phyloP scores from a whole-genome alignment of 2,113 vertebrate species.

The Panthera uncia region DNA sequence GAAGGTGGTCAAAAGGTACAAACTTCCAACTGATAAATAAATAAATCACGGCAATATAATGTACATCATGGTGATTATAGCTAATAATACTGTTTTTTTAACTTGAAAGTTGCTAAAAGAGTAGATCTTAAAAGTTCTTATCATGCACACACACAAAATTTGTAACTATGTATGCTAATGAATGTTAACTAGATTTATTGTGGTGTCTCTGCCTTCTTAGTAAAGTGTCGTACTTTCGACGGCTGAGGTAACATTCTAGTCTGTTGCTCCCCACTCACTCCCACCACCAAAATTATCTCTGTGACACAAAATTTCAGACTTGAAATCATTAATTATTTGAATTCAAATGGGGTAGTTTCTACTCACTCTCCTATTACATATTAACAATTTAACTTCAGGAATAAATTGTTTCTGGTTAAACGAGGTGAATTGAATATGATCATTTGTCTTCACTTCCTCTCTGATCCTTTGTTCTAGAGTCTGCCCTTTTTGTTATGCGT shows the following conservation, averaged over 20 bases:
- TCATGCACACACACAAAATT: neutral
- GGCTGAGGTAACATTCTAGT: neutral
- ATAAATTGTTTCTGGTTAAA: neutral
- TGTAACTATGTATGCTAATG: neutral
- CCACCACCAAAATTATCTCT: neutral
- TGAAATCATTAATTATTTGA: neutral
- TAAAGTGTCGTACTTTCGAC: neutral
- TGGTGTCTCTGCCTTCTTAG: neutral
- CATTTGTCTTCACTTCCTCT: neutral
- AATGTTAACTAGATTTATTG: neutral
- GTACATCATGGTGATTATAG: neutral
- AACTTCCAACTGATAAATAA: neutral
- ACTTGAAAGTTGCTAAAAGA: neutral
- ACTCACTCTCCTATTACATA: neutral
- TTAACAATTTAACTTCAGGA: neutral
- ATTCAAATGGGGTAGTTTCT: neutral
- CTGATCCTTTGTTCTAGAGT: neutral
- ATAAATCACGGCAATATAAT: neutral
- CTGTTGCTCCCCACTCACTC: neutral
- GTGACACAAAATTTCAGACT: neutral
- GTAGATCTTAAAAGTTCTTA: neutral
- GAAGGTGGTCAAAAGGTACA: neutral
- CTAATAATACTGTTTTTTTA: neutral
- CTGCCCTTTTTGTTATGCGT: neutral
- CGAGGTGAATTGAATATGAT: neutral